These are phyloP conservation scores for Drosophila malerkotliana DNA, from an alignment of 1,140 invertebrate genomes.

Conservation along the genomic window DNA sequence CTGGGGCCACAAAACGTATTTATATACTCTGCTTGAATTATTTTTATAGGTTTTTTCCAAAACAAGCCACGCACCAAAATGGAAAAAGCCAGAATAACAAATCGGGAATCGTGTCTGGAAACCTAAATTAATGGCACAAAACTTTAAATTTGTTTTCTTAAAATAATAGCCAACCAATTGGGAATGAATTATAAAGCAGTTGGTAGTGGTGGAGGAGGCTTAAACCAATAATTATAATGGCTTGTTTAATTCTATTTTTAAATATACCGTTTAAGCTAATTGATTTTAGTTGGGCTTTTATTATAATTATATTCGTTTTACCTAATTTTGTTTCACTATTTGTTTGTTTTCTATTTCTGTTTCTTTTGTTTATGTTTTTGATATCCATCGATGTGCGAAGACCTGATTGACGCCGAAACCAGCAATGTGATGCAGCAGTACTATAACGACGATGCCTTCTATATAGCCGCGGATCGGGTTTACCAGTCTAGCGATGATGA, in stretches of 20 bases:
- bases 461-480: slow-evolving; percentile 79
- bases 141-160: slow-evolving; percentile 12
- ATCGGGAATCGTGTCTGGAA: slow-evolving; percentile 22
- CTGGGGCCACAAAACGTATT: slow-evolving; percentile 14
- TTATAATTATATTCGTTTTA: slow-evolving; percentile 25
- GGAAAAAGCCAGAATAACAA: slow-evolving; percentile 25
- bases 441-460: slow-evolving; percentile 80
- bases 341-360: slow-evolving; percentile 24
- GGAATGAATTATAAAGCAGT: slow-evolving; percentile 21
- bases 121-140: slow-evolving; percentile 8
- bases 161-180: slow-evolving; percentile 27
- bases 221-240: slow-evolving; percentile 22
- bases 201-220: background rate
- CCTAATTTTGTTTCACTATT: slow-evolving; percentile 16
- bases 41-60: slow-evolving; percentile 24
- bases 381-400: slow-evolving; percentile 34
- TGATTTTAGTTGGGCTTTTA: slow-evolving; percentile 15
- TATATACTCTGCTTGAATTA: slow-evolving; percentile 24
- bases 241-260: slow-evolving; percentile 12
- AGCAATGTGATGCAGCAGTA: slow-evolving; percentile 77
- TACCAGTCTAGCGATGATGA: slow-evolving; percentile 81
- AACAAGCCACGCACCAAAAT: background rate
- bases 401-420: slow-evolving; percentile 75
- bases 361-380: slow-evolving; percentile 19
- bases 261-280: slow-evolving; percentile 26